These are phyloP conservation scores for Brachionus paranguensis DNA, from an alignment of 1,140 invertebrate species.

Conservation along the genomic window DNA sequence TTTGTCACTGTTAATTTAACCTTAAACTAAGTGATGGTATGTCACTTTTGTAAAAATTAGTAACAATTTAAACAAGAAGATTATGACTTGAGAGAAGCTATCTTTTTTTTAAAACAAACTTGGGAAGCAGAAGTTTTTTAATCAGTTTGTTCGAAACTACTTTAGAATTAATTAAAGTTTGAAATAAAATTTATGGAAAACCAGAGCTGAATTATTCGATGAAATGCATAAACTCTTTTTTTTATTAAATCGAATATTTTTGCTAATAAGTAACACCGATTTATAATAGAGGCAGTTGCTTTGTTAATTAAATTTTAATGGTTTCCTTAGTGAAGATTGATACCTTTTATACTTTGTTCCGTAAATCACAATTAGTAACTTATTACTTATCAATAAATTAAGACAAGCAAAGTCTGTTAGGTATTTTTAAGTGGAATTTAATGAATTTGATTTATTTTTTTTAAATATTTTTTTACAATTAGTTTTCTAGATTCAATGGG, in stretches of 20 bases:
- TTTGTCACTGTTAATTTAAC: neutral
- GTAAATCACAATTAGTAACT: conserved; percentile 25
- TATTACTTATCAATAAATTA: neutral
- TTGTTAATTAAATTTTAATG: conserved; percentile 6
- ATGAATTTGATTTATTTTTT: conserved; percentile 31
- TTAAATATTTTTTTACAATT: conserved; percentile 32
- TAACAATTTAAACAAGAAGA: neutral
- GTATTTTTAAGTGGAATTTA: conserved; percentile 18
- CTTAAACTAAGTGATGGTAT: neutral
- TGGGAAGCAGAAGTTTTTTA: neutral
- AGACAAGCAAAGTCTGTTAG: neutral
- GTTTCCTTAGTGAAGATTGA: neutral
- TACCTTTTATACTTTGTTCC: neutral
- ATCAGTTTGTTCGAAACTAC: neutral
- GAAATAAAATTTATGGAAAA: neutral
- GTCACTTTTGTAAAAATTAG: neutral
- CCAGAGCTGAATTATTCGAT: neutral
- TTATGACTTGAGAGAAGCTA: neutral
- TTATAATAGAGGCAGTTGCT: neutral
- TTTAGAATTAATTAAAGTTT: neutral
- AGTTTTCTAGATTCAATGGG: neutral
- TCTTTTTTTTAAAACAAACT: neutral
- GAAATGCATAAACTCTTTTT: neutral
- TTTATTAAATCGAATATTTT: neutral
- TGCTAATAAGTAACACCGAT: neutral